Evolutionary conservation across 2,113 vertebrate genomes (phyloP).

Genomic region (Gila orcuttii): DNA sequence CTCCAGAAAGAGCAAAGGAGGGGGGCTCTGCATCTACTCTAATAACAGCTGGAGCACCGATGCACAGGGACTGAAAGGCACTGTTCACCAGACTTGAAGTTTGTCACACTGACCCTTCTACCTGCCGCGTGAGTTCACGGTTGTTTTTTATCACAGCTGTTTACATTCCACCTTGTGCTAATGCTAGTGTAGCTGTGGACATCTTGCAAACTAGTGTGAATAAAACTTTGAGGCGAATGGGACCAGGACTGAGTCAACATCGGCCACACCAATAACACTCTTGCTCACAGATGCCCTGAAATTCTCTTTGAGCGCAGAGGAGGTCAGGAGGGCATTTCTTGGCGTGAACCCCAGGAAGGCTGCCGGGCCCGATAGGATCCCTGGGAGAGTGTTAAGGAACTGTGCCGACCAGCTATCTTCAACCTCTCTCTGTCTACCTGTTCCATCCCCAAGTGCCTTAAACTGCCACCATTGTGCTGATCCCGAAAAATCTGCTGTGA

Average conservation of each 20-base stretch:
- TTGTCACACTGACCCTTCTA: not conserved
- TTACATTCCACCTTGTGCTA: too few relatives aligned
- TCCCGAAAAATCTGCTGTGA: not conserved
- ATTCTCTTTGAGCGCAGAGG: not conserved
- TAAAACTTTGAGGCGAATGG: not conserved
- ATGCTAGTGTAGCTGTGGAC: too few relatives aligned
- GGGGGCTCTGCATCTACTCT: not conserved
- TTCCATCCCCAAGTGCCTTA: too few relatives aligned
- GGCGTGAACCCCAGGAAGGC: not conserved
- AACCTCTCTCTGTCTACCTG: too few relatives aligned
- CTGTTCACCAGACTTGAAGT: not conserved
- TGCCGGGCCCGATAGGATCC: not conserved
- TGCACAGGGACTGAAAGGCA: not conserved
- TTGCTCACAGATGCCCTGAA: too few relatives aligned
- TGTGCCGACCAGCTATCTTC: too few relatives aligned
- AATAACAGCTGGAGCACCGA: not conserved
- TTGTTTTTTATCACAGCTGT: not conserved
- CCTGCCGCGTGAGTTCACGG: not conserved
- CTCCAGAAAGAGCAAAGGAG: not conserved
- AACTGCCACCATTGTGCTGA: too few relatives aligned
- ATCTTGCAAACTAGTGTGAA: too few relatives aligned
- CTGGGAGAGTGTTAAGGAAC: not conserved
- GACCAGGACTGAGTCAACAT: too few relatives aligned
- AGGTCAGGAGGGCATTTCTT: not conserved
- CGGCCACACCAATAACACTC: too few relatives aligned